Percentiles rank a stretch among this genome's conserved stretches.
Conservation (phyloP, 2,113 vertebrate genomes). For the Peromyscus maniculatus region DNA sequence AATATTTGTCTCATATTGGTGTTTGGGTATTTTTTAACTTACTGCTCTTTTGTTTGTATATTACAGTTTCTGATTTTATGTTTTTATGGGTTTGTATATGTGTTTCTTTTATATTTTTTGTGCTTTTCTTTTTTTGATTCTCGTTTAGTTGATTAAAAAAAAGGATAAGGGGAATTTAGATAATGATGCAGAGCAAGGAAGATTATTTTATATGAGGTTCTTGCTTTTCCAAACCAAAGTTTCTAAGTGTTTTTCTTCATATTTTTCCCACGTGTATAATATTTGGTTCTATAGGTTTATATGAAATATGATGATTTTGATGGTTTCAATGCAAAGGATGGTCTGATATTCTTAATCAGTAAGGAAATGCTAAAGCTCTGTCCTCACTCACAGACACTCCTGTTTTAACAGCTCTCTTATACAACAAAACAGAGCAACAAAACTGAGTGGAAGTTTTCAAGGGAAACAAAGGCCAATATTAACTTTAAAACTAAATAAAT, state of each 20-base stretch:
- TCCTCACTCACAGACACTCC: too few relatives aligned
- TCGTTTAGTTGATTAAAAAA: too few relatives aligned
- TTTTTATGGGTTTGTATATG: too few relatives aligned
- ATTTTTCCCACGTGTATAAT: too few relatives aligned
- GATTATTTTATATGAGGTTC: neutral
- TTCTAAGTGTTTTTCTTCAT: neutral
- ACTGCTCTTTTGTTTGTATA: too few relatives aligned
- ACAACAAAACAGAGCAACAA: neutral
- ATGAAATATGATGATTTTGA: neutral
- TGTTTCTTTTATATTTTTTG: too few relatives aligned
- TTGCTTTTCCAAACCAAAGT: neutral
- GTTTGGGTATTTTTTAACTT: too few relatives aligned
- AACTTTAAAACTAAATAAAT: neutral
- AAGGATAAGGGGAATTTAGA: neutral
- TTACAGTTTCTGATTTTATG: too few relatives aligned
- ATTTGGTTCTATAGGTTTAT: neutral
- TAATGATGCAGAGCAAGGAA: neutral
- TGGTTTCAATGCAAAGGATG: neutral
- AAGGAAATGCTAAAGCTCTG: too few relatives aligned
- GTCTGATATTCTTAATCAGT: neutral
- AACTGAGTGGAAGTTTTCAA: neutral
- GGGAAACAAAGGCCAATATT: neutral
- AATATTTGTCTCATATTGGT: too few relatives aligned
- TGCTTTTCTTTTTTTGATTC: too few relatives aligned
- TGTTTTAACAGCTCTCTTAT: neutral